These are phyloP conservation scores for Calliphora vomitoria DNA, from an alignment of 2,888 invertebrate genomes.

Conservation along the genomic window DNA sequence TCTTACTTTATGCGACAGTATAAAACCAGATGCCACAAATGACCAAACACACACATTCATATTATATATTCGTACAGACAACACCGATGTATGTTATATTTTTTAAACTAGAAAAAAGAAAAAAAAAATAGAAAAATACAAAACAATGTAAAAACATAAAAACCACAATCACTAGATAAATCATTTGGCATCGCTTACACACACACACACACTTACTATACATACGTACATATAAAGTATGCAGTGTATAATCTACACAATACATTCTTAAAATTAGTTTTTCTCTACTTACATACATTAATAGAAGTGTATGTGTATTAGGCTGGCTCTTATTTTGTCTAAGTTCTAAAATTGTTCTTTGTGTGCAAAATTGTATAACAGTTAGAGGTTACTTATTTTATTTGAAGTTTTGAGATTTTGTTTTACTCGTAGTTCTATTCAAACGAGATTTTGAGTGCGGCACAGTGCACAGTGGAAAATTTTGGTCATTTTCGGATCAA, in stretches of 20 bases:
- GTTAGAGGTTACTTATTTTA: too few relatives aligned
- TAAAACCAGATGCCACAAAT: slow-evolving; percentile 70
- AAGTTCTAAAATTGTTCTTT: too few relatives aligned
- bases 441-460: too few relatives aligned
- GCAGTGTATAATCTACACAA: slow-evolving; percentile 51
- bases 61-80: slow-evolving; percentile 21
- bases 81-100: slow-evolving; percentile 35
- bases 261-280: slow-evolving; percentile 66
- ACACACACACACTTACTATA: background rate
- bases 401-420: slow-evolving; percentile 15
- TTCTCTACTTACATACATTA: background rate
- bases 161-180: slow-evolving; percentile 74
- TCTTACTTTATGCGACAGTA: slow-evolving; percentile 67
- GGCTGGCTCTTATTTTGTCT: too few relatives aligned
- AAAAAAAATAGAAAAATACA: slow-evolving; percentile 1
- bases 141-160: slow-evolving; percentile 51
- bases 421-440: too few relatives aligned
- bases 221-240: slow-evolving; percentile 9
- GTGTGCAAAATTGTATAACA: too few relatives aligned
- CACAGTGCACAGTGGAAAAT: too few relatives aligned
- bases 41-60: slow-evolving; percentile 58
- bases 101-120: slow-evolving; percentile 17
- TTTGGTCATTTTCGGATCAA: too few relatives aligned
- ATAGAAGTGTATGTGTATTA: background rate
- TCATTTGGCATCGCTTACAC: slow-evolving; percentile 66